Percentiles rank a stretch among this genome's conserved stretches.
These are phyloP conservation scores for Arbacia lixula DNA, from an alignment of 53 echinoderm and acorn worm genomes.

Conservation along the genomic window DNA sequence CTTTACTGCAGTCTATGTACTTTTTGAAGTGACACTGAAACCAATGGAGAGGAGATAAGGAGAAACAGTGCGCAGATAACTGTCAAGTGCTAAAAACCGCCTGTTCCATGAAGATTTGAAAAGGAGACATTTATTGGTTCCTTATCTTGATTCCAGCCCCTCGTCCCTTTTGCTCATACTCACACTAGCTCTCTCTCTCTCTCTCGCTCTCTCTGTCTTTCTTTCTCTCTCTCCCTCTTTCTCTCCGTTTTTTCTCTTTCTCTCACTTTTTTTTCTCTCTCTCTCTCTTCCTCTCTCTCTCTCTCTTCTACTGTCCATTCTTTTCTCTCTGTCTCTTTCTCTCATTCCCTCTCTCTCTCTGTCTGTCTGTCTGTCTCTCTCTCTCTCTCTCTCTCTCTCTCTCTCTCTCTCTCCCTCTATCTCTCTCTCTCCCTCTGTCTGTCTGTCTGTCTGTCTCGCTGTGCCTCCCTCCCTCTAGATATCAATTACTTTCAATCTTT, in stretches of 20 bases:
- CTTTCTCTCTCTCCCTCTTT: neutral
- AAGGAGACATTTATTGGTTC: no score
- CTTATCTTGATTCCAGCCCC: no score
- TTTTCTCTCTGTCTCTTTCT: neutral
- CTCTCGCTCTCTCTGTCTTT: neutral
- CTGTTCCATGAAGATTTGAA: no score
- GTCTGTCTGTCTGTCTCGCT: neutral
- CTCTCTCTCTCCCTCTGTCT: neutral
- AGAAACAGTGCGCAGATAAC: no score
- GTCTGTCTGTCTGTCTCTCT: neutral
- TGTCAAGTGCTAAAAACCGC: no score
- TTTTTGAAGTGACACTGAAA: no score
- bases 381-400: no score
- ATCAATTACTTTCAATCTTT: no score
- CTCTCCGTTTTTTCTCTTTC: constrained; percentile 1
- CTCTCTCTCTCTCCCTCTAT: neutral
- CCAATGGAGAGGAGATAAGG: no score
- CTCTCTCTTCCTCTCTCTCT: neutral
- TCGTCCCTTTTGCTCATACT: no score
- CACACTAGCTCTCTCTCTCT: no score
- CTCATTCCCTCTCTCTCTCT: neutral
- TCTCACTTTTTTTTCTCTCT: neutral
- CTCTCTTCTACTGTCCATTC: neutral
- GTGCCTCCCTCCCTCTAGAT: neutral
- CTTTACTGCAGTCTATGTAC: no score